Base-by-base conservation (phyloP, 2,888 invertebrate species). In the Macrophya alboannulata region DNA sequence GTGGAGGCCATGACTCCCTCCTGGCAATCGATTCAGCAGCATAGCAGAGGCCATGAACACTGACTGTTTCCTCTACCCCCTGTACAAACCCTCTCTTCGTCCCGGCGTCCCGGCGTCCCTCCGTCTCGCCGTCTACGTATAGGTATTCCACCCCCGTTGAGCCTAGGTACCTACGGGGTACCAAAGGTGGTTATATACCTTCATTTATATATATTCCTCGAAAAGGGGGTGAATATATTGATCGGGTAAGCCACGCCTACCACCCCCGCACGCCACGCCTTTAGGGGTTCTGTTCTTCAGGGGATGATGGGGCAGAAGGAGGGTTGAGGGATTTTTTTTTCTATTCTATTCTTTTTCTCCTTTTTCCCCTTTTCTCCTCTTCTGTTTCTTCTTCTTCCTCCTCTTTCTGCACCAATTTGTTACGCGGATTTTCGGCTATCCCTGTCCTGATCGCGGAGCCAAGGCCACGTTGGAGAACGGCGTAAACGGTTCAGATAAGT, bases 181-280 rank as follows among this genome's bases (percentile, higher is more conserved):
- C 59, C 81, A 10, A 62, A 62, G 43, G n/a, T 59, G 40, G 21
- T 62, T 81, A 51, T 59, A 62, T 55, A 77, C 77, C 15, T 31
- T 51, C 77, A 51, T 55, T 74, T 74, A 74, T 74, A 68, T 68
- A 31, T 74, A 74, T 74, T 74, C 72, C 45, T 21, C 45, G 21
- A 45, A 40, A 74, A 85, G 84, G 85, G 40, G 82, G 74, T 86
- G 77, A 77, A 85, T 62, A 65, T 93, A 93, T 93, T 92, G 93
- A 93, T 93, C 85, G 72, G 17, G 37, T 9, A 72, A 59, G 45
- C 85, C 85, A 85, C 85, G 85, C 85, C 85, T 82, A 79, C 85
- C 85, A 85, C 85, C 85, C 85, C 93, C 88, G 59, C 45, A 90
- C 84, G 89, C 93, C 93, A 92, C 93, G 93, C 93, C 93, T 87